Evolutionary conservation across 2,797 vertebrate genomes (phyloP).

Genomic region (Lacerta agilis): DNA sequence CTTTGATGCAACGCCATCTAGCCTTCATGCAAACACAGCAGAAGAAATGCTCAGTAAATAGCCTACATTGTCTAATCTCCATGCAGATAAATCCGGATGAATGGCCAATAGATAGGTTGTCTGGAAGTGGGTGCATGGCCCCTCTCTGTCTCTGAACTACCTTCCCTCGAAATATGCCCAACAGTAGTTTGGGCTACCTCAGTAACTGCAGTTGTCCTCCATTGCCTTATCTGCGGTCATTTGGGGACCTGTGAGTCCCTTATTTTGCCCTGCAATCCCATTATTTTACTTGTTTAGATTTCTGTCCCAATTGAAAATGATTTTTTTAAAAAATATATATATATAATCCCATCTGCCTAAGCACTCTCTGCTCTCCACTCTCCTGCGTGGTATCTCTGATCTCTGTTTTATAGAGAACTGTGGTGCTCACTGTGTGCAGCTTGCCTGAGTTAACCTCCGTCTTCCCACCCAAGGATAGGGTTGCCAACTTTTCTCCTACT

Average conservation of each 20-base stretch:
- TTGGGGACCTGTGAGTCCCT: neutral
- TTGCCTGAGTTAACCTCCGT: neutral
- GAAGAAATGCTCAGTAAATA: no score
- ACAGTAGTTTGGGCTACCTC: neutral
- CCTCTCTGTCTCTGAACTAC: neutral
- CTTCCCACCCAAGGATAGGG: neutral
- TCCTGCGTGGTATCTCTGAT: neutral
- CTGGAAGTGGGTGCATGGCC: no score
- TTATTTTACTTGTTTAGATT: neutral
- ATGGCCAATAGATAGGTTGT: no score
- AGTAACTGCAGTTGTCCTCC: neutral
- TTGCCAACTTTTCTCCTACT: neutral
- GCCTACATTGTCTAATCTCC: no score
- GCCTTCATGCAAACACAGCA: no score
- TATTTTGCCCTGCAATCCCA: neutral
- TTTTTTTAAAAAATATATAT: no score
- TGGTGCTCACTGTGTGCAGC: neutral
- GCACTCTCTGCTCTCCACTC: no score
- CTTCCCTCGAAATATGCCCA: fast-evolving
- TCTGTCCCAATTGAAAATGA: neutral
- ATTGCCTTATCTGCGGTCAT: neutral
- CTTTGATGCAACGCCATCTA: no score
- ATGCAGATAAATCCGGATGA: no score
- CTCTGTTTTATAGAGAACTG: neutral
- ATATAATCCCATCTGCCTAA: no score